A percentile compares a stretch with the other conserved stretches of the same genome.
These are phyloP conservation scores for Prunella fulvescens DNA, from an alignment of 2,113 vertebrate genomes.

Conservation along the genomic window DNA sequence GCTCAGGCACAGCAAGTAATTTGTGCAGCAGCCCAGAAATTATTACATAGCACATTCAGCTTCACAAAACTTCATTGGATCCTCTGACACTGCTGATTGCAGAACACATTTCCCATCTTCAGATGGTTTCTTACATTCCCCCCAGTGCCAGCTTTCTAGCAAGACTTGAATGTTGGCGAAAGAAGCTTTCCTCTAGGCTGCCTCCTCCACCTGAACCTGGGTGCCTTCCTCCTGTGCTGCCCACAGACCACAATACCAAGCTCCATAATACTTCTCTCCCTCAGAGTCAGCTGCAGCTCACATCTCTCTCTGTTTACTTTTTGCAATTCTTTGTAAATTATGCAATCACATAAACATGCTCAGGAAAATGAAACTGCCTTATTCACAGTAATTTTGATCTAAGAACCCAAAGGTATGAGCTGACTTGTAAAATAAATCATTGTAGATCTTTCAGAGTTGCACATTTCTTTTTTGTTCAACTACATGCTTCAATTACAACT, in stretches of 20 bases:
- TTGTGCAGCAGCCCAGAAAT: not conserved
- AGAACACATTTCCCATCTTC: not conserved
- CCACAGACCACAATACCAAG: not conserved
- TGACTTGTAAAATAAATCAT: not conserved
- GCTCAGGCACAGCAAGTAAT: not conserved
- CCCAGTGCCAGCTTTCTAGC: not conserved
- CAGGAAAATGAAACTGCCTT: not conserved
- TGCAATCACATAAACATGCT: not conserved
- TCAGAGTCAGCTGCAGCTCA: not conserved
- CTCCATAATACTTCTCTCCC: not conserved
- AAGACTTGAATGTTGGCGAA: not conserved
- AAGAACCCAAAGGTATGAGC: not conserved
- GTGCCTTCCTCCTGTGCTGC: not conserved
- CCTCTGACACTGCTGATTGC: not conserved
- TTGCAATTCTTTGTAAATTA: not conserved
- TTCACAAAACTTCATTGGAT: not conserved
- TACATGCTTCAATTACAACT: not conserved
- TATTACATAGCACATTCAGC: not conserved
- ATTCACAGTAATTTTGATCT: not conserved
- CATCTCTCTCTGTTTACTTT: not conserved
- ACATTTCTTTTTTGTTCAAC: not conserved
- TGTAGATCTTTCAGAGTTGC: not conserved
- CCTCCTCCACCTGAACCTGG: not conserved
- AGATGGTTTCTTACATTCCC: fast-evolving
- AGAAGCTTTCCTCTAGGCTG: not conserved